Evolutionary conservation across 2,113 vertebrate species (phyloP), one percentile per base, ranked within the genome.

Genomic region (Callipepla squamata): DNA sequence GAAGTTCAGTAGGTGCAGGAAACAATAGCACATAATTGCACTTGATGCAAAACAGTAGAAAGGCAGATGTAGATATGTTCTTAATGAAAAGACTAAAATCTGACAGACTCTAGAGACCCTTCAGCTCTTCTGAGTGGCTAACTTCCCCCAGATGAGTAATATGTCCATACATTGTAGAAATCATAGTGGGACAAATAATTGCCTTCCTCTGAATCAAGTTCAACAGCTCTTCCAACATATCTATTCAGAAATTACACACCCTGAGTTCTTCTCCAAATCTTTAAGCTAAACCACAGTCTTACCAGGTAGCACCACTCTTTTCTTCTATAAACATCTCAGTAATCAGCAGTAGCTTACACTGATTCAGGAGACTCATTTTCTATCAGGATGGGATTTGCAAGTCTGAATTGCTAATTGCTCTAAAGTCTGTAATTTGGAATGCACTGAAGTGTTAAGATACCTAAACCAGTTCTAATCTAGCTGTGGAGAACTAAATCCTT

Each of bases 1-100:
- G 59, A 62, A 74, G 21, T 63, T 38, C 82, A 85, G 80, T 32
- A 90, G 55, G 25, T 57, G 30, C 55, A 82, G 58, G 81, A 69
- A 94, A 80, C 65, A 89, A 81, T 18, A 62, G 61, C 11, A 32
- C 50, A 21, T 57, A 63, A 62, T 45, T 89, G 40, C 40, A 61
- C 51, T 69, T 28, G 50, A 76, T 11, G 16, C 48, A 89, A 30
- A 36, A 50, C 61, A 89, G 59, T 65, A 25, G 34, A 79, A 70
- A 44, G 34, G 40, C 0, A 1, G 22, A 30, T 18, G 19, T 28
- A 32, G n/a, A 17, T 30, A 55, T 6, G 40, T 7, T 58, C 25
- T 19, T 58, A 66, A 44, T 6, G 20, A 85, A 66, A 55, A 68
- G 55, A 69, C 65, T 26, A 68, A 82, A 88, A 38, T 40, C 61